Evolutionary conservation across 2,888 invertebrate genomes (phyloP), one percentile per base, ranked within the genome.

Genomic region (Hemaris fuciformis): DNA sequence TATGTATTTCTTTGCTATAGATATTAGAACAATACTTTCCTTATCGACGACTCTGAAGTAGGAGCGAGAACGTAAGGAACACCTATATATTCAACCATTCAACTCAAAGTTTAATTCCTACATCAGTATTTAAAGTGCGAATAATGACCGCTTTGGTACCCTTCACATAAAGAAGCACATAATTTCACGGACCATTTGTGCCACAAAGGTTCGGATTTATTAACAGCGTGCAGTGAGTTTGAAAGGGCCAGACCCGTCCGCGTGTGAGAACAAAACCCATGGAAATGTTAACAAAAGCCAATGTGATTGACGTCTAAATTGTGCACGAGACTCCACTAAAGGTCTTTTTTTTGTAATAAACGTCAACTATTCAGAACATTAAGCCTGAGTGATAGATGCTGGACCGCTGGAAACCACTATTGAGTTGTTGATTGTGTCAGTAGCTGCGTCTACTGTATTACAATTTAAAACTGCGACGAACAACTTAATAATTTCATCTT

Each of bases 221-320:
- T 66, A 73, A 72, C 70, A 73, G 70, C 70, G 69, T 70, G 67
- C 70, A 66, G 73, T 72, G 61, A 61, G 62, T 62, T 66, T 72
- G 67, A 79, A 74, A 73, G 70, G 74, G 76, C 75, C 71, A 68
- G 66, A 73, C 69, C 73, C 71, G 71, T 77, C 66, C 43, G 68
- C 69, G 77, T 68, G 70, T 66, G 65, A 66, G 59, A 38, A 88
- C 80, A 84, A 84, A 81, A 74, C 69, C 75, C 73, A 70, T 79
- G 76, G 73, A 82, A 79, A 15, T 76, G 76, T 70, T 68, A 73
- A 85, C 83, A 85, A 84, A 79, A 78, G 73, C 76, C 74, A 77
- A 66, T 72, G 73, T 85, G 87, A 88, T 84, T 86, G 87, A 87
- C 85, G 76, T 83, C 79, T 84, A 72, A 84, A 84, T 86, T 80